Conservation (phyloP, 1,140 invertebrate species). For the Drosophila biarmipes region DNA sequence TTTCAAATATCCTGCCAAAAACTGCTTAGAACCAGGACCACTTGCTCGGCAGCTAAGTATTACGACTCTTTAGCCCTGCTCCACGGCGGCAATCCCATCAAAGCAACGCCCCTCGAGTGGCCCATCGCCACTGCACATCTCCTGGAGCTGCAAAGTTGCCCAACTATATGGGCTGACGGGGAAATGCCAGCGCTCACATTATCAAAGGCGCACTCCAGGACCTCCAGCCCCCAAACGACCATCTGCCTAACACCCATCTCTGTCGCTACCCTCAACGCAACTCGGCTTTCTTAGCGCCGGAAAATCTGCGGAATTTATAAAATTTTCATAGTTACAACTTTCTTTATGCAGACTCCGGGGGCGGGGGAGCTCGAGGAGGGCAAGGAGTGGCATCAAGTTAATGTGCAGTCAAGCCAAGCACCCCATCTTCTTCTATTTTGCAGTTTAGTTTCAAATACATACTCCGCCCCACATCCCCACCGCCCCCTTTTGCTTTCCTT, state of each 20-base stretch:
- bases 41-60: slow-evolving; percentile 29
- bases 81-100: slow-evolving; percentile 45
- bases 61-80: slow-evolving; percentile 34
- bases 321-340: slow-evolving; percentile 84
- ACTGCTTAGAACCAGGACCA: slow-evolving; percentile 22
- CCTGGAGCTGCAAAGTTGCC: slow-evolving; percentile 44
- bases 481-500: background rate
- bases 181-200: slow-evolving; percentile 57
- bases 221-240: slow-evolving; percentile 36
- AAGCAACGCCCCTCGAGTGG: slow-evolving; percentile 66
- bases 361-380: background rate
- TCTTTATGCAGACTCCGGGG: slow-evolving; percentile 36
- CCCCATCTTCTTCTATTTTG: slow-evolving; percentile 59
- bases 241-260: background rate
- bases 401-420: slow-evolving; percentile 53
- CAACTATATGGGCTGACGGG: slow-evolving; percentile 42
- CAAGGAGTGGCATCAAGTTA: slow-evolving; percentile 46
- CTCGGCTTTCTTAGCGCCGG: slow-evolving; percentile 72
- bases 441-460: slow-evolving; percentile 82
- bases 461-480: background rate
- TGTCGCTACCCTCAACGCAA: slow-evolving; percentile 9
- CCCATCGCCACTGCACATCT: slow-evolving; percentile 41
- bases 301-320: slow-evolving; percentile 83
- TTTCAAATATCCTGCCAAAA: slow-evolving; percentile 1
- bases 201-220: slow-evolving; percentile 33